Evolutionary conservation across 1,140 invertebrate species (phyloP), one percentile per base, ranked within the genome.

Genomic region (Papilio glaucus): DNA sequence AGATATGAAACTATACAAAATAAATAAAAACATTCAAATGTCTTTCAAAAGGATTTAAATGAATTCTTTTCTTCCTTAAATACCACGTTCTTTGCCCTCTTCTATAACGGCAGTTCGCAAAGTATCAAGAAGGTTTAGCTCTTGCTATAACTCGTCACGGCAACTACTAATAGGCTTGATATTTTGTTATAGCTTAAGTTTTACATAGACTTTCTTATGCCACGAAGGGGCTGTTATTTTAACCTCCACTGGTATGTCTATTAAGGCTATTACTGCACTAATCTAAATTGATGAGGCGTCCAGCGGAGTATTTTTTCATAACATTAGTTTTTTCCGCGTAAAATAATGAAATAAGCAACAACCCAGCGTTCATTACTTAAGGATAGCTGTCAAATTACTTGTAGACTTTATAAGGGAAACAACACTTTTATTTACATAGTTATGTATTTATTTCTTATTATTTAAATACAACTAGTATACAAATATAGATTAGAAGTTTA

Each of bases 241-340:
- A 74, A 77, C 71, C 76, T 70, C 29, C n/a, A 74, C 33, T 61
- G 62, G 42, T 83, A 79, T 80, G 83, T 83, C 81, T 81, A 71
- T 72, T 76, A 71, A 74, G 74, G 85, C 85, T 87, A 92, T 92
- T 92, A 91, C 85, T 65, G 77, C 68, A 80, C 89, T 92, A 92
- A 92, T 92, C 85, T 90, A 90, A 91, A 92, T 92, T 92, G 89
- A 92, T 92, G 90, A 89, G 84, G 84, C 85, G 87, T 90, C 87
- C 85, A 86, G 88, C 87, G 79, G 81, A 80, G 81, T 77, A 83
- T 87, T 86, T 89, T 91, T 91, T 85, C 86, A 89, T 86, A 86
- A 85, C 85, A 89, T 90, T 90, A 89, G 85, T 87, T 92, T 89
- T 74, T 88, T 85, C 82, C 83, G 89, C 90, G 88, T 89, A 90